Evolutionary conservation across 2,888 invertebrate species (phyloP), one percentile per base, ranked within the genome.

Genomic region (Leptopilina myrica): DNA sequence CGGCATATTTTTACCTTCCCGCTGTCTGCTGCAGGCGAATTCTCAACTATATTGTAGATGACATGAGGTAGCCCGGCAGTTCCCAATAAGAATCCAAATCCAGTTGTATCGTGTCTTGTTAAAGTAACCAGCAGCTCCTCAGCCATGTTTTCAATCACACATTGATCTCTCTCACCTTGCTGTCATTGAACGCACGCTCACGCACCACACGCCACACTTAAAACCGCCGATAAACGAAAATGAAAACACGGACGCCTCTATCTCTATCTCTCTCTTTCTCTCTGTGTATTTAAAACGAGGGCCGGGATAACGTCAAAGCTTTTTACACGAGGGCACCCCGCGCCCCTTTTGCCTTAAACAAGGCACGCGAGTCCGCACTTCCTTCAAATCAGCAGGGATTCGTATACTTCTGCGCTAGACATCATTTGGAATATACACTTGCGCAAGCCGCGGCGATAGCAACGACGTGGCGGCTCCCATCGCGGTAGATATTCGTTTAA

Each of bases 21-120:
- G 92, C 97, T 96, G 92, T 96, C 96, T 89, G 97, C 97, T 86
- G 97, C 97, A 92, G 98, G 97, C 88, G 97, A 98, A 93, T 97
- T 97, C 92, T 97, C 97, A 91, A 97, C 95, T 92, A 98, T 97
- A 93, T 97, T 96, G 93, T 97, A 97, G 92, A 98, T 97, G 92
- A 98, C 96, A 92, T 97, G 97, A 91, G 97, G 97, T 93, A 97
- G 95, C 92, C 97, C 97, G 91, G 97, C 96, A 93, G 97, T 96
- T 87, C 97, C 97, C 91, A 97, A 94, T 90, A 98, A 97, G 94
- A 98, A 97, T 90, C 98, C 98, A 92, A 97, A 96, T 92, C 97
- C 97, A 92, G 95, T 94, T 93, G 95, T 95, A 93, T 96, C 96
- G 94, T 95, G 96, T 92, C 96, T 95, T 93, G 95, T 96, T 93